Conservation (phyloP, 35 echinoderm and acorn worm genomes). For the Apostichopus californicus region DNA sequence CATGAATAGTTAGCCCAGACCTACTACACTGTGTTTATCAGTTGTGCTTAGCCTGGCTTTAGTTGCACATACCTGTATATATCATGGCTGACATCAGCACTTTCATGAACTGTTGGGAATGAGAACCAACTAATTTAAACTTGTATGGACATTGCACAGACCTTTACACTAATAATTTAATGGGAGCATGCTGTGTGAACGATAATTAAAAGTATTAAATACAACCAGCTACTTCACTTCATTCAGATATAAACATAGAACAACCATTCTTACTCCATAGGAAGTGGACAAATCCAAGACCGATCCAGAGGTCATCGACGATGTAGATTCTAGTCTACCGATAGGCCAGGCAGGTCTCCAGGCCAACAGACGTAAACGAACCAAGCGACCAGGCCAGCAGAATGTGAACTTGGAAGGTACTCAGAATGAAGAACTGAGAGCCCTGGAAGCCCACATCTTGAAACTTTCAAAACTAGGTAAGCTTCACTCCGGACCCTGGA, state of each 20-base stretch:
- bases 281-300: slow-evolving; percentile 71
- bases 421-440: slow-evolving; percentile 96
- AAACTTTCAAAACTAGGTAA: slow-evolving; percentile 46
- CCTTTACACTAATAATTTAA: too few relatives aligned
- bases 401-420: slow-evolving; percentile 68
- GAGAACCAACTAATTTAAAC: too few relatives aligned
- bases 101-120: too few relatives aligned
- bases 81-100: too few relatives aligned
- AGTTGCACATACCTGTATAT: too few relatives aligned
- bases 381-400: slow-evolving; percentile 51
- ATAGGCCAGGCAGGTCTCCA: slow-evolving; percentile 21
- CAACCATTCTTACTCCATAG: slow-evolving; percentile 12
- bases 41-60: too few relatives aligned
- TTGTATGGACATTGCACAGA: too few relatives aligned
- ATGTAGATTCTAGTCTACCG: slow-evolving; percentile 51
- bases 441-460: slow-evolving; percentile 92
- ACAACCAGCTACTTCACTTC: not conserved
- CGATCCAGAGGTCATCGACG: slow-evolving; percentile 69
- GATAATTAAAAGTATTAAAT: not conserved
- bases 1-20: too few relatives aligned
- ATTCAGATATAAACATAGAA: not conserved
- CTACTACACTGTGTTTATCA: too few relatives aligned
- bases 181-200: too few relatives aligned
- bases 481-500: too few relatives aligned
- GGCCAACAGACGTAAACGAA: slow-evolving; percentile 58